Base-by-base conservation (phyloP, 2,888 invertebrate genomes). In the Tupiocoris notatus region DNA sequence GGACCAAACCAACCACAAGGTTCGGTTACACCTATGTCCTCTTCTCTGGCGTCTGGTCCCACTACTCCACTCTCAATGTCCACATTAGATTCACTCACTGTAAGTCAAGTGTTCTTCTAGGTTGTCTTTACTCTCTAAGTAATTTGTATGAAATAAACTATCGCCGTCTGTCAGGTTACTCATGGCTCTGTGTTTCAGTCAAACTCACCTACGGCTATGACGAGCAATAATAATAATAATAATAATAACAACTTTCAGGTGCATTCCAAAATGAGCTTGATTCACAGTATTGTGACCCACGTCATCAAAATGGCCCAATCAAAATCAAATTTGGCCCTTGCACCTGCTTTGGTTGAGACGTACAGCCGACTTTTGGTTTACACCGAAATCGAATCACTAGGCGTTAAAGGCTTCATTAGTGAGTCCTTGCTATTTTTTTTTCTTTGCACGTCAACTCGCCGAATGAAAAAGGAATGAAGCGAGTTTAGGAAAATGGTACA, bases 351-450 rank as follows among this genome's bases (percentile, higher is more conserved):
- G 0, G 93, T 98, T 0, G 97, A 98, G 85, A 98, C 97, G 0
- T 98, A 97, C 85, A 94, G 95, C 77, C 88, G 97, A 68, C 86
- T 98, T 17, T 85, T 98, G 70, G 96, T 97, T 0, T 98, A 98
- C 82, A 96, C 95, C 7, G 98, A 98, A 86, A 97, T 97, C 74
- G 98, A 98, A 84, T 95, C 96, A 17, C 87, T 98, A 67, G 97
- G 98, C 25, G 96, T 98, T 79, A 98, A 98, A 86, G 96, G 95
- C 71, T 97, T 97, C 84, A 92, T 97, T 81, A 92, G 95, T 92
- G 84, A 88, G 89, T 87, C 25, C 17, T 56, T 18, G 0, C 12
- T 17, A 25, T 67, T 68, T n/a, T n/a, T n/a, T n/a, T n/a, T n/a
- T n/a, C n/a, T n/a, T n/a, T n/a, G n/a, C n/a, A n/a, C n/a, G n/a